Evolutionary conservation across 2,113 vertebrate genomes (phyloP), one percentile per base, ranked within the genome.

Genomic region (Octodon degus): DNA sequence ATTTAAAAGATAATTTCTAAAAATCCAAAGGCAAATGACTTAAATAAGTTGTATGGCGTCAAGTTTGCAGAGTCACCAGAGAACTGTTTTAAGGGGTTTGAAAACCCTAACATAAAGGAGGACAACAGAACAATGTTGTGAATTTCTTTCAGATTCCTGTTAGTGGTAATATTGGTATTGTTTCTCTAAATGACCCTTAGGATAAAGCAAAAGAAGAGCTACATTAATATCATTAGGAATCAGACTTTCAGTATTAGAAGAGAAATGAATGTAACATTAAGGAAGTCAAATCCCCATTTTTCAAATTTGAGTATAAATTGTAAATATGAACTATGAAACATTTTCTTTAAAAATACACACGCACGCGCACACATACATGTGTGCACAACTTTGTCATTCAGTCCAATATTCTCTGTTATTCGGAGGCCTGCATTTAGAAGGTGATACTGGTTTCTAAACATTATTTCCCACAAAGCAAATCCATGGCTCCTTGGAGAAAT

Each of bases 1-100:
- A 83, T 76, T 89, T 63, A 80, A 86, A 89, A 81, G 50, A 1
- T 5, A 89, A 27, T 80, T 90, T 12, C 37, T 96, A 76, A 93
- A 95, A 82, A 53, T 32, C 14, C 34, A 90, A 86, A 77, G 34
- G 40, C 53, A 86, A 92, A 76, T 82, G 60, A n/a, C 50, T 9
- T 43, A 93, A 68, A 13, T 87, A 79, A 68, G 47, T 5, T 62
- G 37, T 47, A 32, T 10, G 24, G 4, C 74, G 37, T 82, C 50
- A 87, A 53, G 22, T 79, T 84, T 58, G 6, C 58, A 60, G 60
- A 55, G 60, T 55, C 53, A 86, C 43, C 2, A 17, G 58, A 91
- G 68, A 91, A 92, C 82, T 53, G 40, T 88, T 68, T 88, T 32
- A 53, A 58, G 68, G 62, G 22, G 72, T 70, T 84, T 20, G 20